phyloP scores from a whole-genome alignment of 2,888 invertebrate species.

The Neuroscelio doddi region DNA sequence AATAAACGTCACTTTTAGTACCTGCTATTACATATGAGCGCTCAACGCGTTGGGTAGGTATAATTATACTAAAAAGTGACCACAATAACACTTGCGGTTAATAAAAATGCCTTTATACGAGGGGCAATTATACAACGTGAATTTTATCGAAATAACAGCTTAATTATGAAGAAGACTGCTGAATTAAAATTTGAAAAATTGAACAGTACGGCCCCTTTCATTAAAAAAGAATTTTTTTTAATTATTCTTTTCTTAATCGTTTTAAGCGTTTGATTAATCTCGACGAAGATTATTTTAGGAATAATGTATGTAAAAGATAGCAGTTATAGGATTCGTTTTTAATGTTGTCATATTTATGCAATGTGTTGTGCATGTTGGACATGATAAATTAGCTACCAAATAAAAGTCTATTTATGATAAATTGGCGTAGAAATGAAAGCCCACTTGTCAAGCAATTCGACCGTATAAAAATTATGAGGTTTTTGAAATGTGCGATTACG shows the following conservation, averaged over 20 bases:
- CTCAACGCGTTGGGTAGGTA: conserved; percentile 32
- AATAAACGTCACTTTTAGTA: conserved; percentile 47
- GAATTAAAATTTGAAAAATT: conserved; percentile 6
- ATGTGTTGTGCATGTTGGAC: conserved; percentile 12
- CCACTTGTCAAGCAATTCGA: too few species aligned
- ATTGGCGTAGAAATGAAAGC: conserved; percentile 17
- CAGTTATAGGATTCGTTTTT: conserved; percentile 19
- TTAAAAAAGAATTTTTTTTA: too few species aligned
- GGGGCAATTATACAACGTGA: conserved; percentile 37
- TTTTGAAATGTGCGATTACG: background rate
- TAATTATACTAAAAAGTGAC: conserved; percentile 42
- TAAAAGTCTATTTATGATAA: conserved; percentile 34
- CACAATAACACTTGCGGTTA: conserved; percentile 33
- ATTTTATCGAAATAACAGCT: conserved; percentile 33
- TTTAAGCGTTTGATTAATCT: conserved; percentile 1
- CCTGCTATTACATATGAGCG: conserved; percentile 38
- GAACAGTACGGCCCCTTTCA: too few species aligned
- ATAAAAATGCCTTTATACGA: conserved; percentile 32
- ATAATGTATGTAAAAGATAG: conserved; percentile 4
- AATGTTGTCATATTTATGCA: conserved; percentile 9
- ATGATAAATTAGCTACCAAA: conserved; percentile 38
- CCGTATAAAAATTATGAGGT: background rate
- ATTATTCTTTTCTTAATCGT: conserved; percentile 15
- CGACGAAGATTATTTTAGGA: background rate
- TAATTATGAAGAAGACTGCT: conserved; percentile 18